Base-by-base conservation (phyloP, 2,113 vertebrate species). In the Percopsis transmontana region DNA sequence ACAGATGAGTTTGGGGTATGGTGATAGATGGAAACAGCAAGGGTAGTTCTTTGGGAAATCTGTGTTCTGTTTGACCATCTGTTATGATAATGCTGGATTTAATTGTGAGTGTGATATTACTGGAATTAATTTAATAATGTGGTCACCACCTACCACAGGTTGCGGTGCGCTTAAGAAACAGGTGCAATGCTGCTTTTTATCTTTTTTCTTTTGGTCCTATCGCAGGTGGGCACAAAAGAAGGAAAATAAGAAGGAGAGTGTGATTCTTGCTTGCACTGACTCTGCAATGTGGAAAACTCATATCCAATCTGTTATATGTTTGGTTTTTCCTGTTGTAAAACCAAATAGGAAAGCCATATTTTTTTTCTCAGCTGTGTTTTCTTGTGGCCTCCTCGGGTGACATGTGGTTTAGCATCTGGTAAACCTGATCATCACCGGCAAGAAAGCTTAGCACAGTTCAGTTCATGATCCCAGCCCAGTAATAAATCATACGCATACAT, bases 391-490 rank as follows among this genome's bases (percentile, higher is more conserved):
- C 5, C 69, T 70, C 54, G 70, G 14, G 66, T 21, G 72, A 63
- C 80, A 83, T 77, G 80, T 85, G 82, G 72, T 57, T 63, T 72
- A 70, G 80, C 80, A 83, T 81, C 80, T 81, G 82, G 53, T 77
- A 62, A 77, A 70, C 75, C 61, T 62, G 56, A 68, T 79, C 67
- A 78, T 68, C 72, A 70, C 72, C 62, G 41, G 39, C 53, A 66
- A 77, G 75, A 72, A 78, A 81, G 69, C 68, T 66, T 58, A 41
- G 72, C 61, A 52, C 72, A 57, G 8, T 8, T 74, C 58, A 15
- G 54, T 76, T 84, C 62, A 77, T 33, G 27, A 33, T 6, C 27
- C 5, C 27, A 33, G 27, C 27, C 27, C 27, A 33, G 8, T 33
- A 33, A 33, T n/a, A 33, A 33, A 4, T 33, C 27, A 33, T 2